Base-by-base conservation (phyloP, 2,113 vertebrate genomes). In the Vombatus ursinus region DNA sequence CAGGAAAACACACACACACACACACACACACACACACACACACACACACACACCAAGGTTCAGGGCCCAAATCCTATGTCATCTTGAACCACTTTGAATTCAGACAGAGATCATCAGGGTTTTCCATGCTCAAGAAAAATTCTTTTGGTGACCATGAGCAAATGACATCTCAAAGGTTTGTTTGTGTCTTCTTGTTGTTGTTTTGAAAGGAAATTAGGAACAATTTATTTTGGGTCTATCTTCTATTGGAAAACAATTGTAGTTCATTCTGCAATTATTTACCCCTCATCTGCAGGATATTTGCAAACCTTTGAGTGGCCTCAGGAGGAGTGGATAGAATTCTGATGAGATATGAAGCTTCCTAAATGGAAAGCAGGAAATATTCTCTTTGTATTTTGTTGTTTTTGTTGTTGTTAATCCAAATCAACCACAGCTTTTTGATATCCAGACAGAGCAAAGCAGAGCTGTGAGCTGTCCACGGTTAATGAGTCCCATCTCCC, bases 401-500 rank as follows among this genome's bases (percentile, higher is more conserved):
- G 16, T 37, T 57, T 6, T 44, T 52, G 52, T 49, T 52, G 1
- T 0, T 9, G 6, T 37, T 57, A 48, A 90, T 51, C 44, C 2
- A 19, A 22, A 0, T 50, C 22, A 3, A 53, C n/a, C 11, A 44
- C 77, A 84, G 51, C 44, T 5, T 2, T 7, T 48, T 0, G 0
- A 2, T 50, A 44, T 24, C 31, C 37, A 84, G n/a, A 23, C 68
- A 84, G 44, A 84, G 37, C 37, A 0, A 0, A 1, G 6, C 3
- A 0, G 3, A 44, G 12, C 23, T 2, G n/a, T 0, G 44, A 50
- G 68, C 50, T 31, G 5, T 6, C 6, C 0, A 12, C 5, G 0
- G 12, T 10, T 8, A 37, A 14, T 0, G 25, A n/a, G 26, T 0
- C 50, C 3, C 1, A 0, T 24, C 22, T 44, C 26, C 0, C 44